These are phyloP conservation scores for Calliopsis andreniformis DNA, from an alignment of 1,140 invertebrate species.

Conservation along the genomic window DNA sequence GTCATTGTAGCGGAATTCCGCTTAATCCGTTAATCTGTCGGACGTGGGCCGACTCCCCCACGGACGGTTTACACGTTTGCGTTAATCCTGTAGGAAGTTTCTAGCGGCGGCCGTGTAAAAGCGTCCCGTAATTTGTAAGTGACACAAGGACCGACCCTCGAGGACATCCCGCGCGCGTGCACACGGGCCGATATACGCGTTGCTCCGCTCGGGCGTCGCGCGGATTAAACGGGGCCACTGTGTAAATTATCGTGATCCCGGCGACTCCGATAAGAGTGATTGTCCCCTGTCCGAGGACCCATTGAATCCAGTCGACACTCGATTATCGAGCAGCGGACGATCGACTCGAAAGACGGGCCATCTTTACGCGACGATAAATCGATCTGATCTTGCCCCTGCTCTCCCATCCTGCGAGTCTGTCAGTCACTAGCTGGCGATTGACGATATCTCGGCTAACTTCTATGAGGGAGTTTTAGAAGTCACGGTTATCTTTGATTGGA, in stretches of 20 bases:
- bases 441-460: no score
- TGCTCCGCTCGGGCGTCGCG: constrained; percentile 2
- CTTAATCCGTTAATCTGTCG: constrained; percentile 55
- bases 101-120: constrained; percentile 49
- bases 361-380: background rate
- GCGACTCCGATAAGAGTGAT: constrained; percentile 37
- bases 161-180: constrained; percentile 24
- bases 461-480: no score
- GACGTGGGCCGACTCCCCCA: constrained; percentile 14
- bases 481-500: no score
- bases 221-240: constrained; percentile 29
- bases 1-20: constrained; percentile 42
- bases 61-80: constrained; percentile 46
- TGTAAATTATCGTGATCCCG: constrained; percentile 47
- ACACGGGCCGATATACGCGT: constrained; percentile 35
- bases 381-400: background rate
- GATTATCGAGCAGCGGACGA: constrained; percentile 9
- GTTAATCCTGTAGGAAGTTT: constrained; percentile 51
- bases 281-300: background rate
- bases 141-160: constrained; percentile 41
- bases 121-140: constrained; percentile 54
- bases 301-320: constrained; percentile 16
- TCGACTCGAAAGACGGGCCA: background rate
- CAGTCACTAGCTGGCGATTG: no score
- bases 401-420: no score